A percentile compares a stretch with the other conserved stretches of the same genome.
Evolutionary conservation across 2,113 vertebrate genomes (phyloP).

Genomic region (Apeltes quadracus): DNA sequence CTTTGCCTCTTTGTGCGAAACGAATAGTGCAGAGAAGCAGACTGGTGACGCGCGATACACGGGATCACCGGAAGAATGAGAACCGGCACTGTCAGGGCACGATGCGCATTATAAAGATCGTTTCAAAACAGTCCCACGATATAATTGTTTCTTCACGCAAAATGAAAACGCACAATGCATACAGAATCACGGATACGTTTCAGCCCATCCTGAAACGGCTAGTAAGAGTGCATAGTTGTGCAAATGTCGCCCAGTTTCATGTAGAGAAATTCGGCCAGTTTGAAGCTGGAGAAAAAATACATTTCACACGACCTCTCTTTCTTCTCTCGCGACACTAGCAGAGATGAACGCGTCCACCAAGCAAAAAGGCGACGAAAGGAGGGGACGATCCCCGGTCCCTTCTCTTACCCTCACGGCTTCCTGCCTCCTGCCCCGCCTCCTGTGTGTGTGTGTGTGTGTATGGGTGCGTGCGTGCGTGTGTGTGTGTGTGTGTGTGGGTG

Average conservation of each 20-base stretch:
- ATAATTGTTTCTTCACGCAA: neutral
- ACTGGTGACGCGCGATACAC: conserved; percentile 18
- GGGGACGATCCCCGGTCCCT: conserved; percentile 10
- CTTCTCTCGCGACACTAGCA: neutral
- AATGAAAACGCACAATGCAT: neutral
- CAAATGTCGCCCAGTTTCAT: no score
- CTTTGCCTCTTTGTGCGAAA: neutral
- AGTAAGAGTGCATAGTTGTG: neutral
- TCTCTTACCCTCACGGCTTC: conserved; percentile 24
- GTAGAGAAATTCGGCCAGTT: neutral
- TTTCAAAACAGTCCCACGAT: no score
- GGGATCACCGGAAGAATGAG: neutral
- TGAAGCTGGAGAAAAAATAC: neutral
- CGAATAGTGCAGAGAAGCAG: conserved; percentile 13
- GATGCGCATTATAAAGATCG: neutral
- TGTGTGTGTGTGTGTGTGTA: no score
- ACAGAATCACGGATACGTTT: neutral
- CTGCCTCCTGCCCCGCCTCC: neutral
- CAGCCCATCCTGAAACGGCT: neutral
- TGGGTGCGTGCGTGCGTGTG: no score
- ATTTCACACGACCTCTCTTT: neutral
- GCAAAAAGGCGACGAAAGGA: neutral
- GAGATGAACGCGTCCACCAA: conserved; percentile 59
- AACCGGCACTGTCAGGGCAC: no score
- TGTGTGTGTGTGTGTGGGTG: no score